These are phyloP conservation scores for Zeuzera pyrina DNA, from an alignment of 2,888 invertebrate species.

Conservation along the genomic window DNA sequence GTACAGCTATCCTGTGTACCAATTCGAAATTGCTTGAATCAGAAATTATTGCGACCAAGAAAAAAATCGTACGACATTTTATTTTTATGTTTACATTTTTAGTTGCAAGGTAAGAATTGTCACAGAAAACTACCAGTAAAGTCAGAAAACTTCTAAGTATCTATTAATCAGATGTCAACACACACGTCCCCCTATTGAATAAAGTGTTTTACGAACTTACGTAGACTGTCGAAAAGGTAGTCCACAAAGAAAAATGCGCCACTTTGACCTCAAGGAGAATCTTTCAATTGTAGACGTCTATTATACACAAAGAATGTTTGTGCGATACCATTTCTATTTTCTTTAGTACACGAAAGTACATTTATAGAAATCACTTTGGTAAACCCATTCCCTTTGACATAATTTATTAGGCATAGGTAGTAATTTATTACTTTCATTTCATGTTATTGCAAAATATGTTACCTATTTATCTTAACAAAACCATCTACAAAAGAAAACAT, in stretches of 20 bases:
- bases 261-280: slow-evolving; percentile 25
- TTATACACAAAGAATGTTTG: background rate
- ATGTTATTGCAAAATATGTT: too few relatives aligned
- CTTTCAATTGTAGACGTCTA: slow-evolving; percentile 6
- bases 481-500: too few relatives aligned
- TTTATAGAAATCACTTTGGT: background rate
- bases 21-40: too few relatives aligned
- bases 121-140: too few relatives aligned
- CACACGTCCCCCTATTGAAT: slow-evolving; percentile 33
- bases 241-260: slow-evolving; percentile 27
- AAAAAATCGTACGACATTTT: too few relatives aligned
- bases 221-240: slow-evolving; percentile 30
- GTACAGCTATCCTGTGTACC: too few relatives aligned
- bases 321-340: slow-evolving; percentile 2
- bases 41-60: too few relatives aligned
- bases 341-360: background rate
- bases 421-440: too few relatives aligned
- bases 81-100: too few relatives aligned
- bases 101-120: too few relatives aligned
- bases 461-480: too few relatives aligned
- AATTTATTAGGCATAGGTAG: too few relatives aligned
- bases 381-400: slow-evolving; percentile 1
- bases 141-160: slow-evolving; percentile 3
- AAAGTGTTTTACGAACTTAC: slow-evolving; percentile 27
- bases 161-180: slow-evolving; percentile 51